These are phyloP conservation scores for Pheosia tremula DNA, from an alignment of 2,888 invertebrate species.

Conservation along the genomic window DNA sequence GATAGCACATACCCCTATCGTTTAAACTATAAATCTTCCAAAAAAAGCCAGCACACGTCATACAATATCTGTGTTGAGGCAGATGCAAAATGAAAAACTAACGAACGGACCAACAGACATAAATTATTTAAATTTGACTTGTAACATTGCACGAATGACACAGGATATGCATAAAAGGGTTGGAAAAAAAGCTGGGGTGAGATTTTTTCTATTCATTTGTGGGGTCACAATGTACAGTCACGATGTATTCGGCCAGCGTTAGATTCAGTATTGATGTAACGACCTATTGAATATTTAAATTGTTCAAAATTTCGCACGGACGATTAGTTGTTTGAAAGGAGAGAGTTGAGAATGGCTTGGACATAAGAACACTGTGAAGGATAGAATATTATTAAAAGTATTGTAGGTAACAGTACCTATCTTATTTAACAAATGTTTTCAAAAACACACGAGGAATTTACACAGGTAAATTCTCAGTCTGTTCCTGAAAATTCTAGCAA, in stretches of 20 bases:
- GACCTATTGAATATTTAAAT: constrained; percentile 71
- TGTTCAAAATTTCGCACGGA: constrained; percentile 69
- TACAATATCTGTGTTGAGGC: constrained; percentile 42
- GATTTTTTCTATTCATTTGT: constrained; percentile 65
- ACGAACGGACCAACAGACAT: constrained; percentile 70
- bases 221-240: constrained; percentile 56
- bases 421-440: too few relatives aligned
- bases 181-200: constrained; percentile 74
- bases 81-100: constrained; percentile 72
- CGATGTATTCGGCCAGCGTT: constrained; percentile 62
- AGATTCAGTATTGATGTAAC: constrained; percentile 65
- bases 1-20: constrained; percentile 7
- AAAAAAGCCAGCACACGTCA: constrained; percentile 42
- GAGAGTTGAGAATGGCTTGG: background rate
- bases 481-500: too few relatives aligned
- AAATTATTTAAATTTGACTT: constrained; percentile 84
- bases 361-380: background rate
- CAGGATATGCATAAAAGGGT: constrained; percentile 83
- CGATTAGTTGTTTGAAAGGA: background rate
- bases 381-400: too few relatives aligned
- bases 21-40: constrained; percentile 38
- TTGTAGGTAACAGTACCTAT: too few relatives aligned
- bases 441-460: too few relatives aligned
- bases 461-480: too few relatives aligned
- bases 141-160: constrained; percentile 78